phyloP scores from a whole-genome alignment of 2,113 vertebrate genomes.

The Ranitomeya variabilis region DNA sequence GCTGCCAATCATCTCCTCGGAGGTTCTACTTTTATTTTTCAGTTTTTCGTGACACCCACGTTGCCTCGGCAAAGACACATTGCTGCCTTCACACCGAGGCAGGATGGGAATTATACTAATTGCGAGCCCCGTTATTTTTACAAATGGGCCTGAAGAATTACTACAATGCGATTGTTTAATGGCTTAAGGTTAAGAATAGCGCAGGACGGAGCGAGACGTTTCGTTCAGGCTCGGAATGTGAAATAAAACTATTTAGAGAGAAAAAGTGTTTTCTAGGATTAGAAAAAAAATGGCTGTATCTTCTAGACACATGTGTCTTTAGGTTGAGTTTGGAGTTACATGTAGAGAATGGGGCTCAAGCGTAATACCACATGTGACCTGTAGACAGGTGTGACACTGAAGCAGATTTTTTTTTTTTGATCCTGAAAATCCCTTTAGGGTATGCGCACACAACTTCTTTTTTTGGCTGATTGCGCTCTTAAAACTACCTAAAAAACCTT shows the following conservation, averaged over 20 bases:
- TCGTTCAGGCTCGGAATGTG: neutral
- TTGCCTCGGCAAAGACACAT: neutral
- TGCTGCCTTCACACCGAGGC: neutral
- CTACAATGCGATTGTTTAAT: conserved; percentile 5
- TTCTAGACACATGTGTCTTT: neutral
- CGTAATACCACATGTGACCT: too few species aligned
- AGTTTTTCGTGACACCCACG: conserved; percentile 41
- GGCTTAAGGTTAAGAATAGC: neutral
- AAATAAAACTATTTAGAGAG: too few species aligned
- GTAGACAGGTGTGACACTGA: too few species aligned
- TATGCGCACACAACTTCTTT: too few species aligned
- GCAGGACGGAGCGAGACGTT: neutral
- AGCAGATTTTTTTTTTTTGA: too few species aligned
- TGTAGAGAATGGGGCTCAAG: too few species aligned
- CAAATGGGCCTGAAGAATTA: conserved; percentile 22
- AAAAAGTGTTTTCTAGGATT: too few species aligned
- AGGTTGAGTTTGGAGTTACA: neutral
- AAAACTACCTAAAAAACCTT: too few species aligned
- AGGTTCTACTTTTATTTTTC: conserved; percentile 12
- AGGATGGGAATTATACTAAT: conserved; percentile 36
- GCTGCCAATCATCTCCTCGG: conserved; percentile 31
- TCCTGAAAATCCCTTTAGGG: too few species aligned
- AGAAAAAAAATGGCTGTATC: neutral
- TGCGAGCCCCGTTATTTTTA: neutral
- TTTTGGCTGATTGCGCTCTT: too few species aligned